Evolutionary conservation across 2,797 vertebrate genomes (phyloP), one percentile per base, ranked within the genome.

Genomic region (Triplophysa yarkandensis): DNA sequence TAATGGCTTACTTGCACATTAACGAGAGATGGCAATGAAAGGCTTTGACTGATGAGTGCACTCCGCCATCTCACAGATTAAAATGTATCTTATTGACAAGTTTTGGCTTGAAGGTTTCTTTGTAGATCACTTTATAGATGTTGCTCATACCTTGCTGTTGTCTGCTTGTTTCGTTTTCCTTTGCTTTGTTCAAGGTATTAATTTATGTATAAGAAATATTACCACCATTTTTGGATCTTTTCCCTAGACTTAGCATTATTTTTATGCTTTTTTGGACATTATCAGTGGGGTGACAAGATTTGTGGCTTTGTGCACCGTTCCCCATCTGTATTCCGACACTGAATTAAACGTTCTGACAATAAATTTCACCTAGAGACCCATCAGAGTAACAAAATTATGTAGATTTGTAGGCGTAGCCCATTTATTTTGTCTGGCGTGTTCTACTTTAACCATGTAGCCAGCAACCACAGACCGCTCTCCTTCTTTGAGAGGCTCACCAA

Each of bases 1-100:
- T 55, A 78, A 52, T 23, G 58, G 25, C 44, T 76, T 23, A 61
- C 60, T 78, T 72, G 13, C 61, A 23, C 41, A n/a, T n/a, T n/a
- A n/a, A n/a, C n/a, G n/a, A n/a, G n/a, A n/a, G n/a, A n/a, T n/a
- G n/a, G n/a, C n/a, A n/a, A n/a, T n/a, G n/a, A n/a, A n/a, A n/a
- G n/a, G n/a, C n/a, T n/a, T n/a, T n/a, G n/a, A n/a, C n/a, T n/a
- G n/a, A n/a, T n/a, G n/a, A n/a, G n/a, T n/a, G n/a, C n/a, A n/a
- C n/a, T n/a, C n/a, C n/a, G n/a, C n/a, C n/a, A n/a, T n/a, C n/a
- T n/a, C n/a, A n/a, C n/a, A n/a, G n/a, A n/a, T n/a, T n/a, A n/a
- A n/a, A n/a, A n/a, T n/a, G n/a, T n/a, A n/a, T n/a, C n/a, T n/a
- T n/a, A n/a, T n/a, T n/a, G n/a, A 27, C 66, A 32, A 65, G 57